Percentiles rank a stretch among this genome's conserved stretches.
Evolutionary conservation across 1,140 invertebrate genomes (phyloP).

Genomic region (Drosophila mayri): DNA sequence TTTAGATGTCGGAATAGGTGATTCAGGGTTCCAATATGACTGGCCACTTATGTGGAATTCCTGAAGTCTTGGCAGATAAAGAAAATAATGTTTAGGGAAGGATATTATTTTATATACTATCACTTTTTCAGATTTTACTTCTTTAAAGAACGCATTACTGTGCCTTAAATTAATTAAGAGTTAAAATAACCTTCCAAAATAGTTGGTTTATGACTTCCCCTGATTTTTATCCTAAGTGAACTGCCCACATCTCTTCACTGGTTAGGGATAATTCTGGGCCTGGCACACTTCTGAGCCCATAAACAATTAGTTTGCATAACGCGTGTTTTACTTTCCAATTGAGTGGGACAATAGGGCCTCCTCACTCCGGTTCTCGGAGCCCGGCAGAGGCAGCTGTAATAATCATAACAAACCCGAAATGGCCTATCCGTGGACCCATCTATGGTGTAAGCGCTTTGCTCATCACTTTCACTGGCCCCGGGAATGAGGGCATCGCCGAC

Average conservation of each 20-base stretch:
- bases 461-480: conserved; percentile 53
- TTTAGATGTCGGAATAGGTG: conserved; percentile 33
- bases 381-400: conserved; percentile 68
- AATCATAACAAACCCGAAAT: conserved; percentile 68
- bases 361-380: conserved; percentile 19
- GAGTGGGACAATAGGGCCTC: conserved; percentile 40
- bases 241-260: neutral
- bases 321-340: conserved; percentile 67
- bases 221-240: conserved; percentile 6
- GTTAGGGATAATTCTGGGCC: conserved; percentile 2
- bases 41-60: neutral
- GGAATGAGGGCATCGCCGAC: conserved; percentile 13
- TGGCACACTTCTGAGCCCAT: conserved; percentile 30
- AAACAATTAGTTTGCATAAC: conserved; percentile 77
- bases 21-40: neutral
- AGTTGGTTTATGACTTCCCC: neutral
- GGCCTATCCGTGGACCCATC: conserved; percentile 57
- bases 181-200: too few relatives aligned
- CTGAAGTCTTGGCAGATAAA: neutral
- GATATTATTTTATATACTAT: too few relatives aligned
- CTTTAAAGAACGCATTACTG: neutral
- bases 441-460: conserved; percentile 49
- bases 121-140: too few relatives aligned
- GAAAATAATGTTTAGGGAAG: neutral
- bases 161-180: neutral